phyloP scores from a whole-genome alignment of 92 coral and sea anemone species.

The Anthopleura xanthogrammica region DNA sequence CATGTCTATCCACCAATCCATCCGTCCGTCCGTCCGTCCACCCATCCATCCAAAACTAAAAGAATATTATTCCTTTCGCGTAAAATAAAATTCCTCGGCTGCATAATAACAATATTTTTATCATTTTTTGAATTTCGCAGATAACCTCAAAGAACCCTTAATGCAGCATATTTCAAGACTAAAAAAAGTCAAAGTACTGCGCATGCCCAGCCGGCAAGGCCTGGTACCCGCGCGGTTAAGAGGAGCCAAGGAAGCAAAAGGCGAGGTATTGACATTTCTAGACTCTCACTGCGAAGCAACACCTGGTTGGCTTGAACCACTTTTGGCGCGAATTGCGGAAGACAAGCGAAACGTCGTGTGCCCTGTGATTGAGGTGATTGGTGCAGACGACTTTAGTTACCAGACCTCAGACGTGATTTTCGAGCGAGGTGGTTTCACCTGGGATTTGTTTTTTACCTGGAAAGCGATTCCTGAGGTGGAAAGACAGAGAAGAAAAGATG shows the following conservation, averaged over 20 bases:
- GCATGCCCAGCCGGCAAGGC: constrained; percentile 81
- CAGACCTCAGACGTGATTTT: constrained; percentile 80
- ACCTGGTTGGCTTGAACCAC: constrained; percentile 83
- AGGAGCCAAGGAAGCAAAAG: constrained; percentile 82
- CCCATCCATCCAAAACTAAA: not conserved
- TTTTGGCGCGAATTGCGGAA: constrained; percentile 76
- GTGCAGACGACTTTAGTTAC: constrained; percentile 79
- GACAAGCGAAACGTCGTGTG: constrained; percentile 79
- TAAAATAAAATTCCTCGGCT: too few species aligned
- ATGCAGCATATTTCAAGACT: constrained; percentile 62
- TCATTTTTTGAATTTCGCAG: constrained; percentile 19
- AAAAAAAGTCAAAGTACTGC: constrained; percentile 72
- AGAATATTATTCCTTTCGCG: not conserved
- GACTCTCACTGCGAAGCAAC: constrained; percentile 93
- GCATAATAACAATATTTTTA: too few species aligned
- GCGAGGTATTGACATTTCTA: constrained; percentile 76
- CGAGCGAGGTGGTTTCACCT: constrained; percentile 84
- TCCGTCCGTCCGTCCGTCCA: not conserved
- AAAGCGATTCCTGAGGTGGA: constrained; percentile 86
- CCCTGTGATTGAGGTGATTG: constrained; percentile 85
- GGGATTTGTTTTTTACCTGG: constrained; percentile 91
- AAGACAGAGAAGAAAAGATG: constrained; percentile 78
- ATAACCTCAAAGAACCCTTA: constrained; percentile 61
- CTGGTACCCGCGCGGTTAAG: constrained; percentile 84
- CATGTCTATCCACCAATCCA: too few species aligned